Base-by-base conservation (phyloP, 1,140 invertebrate species). In the Caenorhabditis inopinata region DNA sequence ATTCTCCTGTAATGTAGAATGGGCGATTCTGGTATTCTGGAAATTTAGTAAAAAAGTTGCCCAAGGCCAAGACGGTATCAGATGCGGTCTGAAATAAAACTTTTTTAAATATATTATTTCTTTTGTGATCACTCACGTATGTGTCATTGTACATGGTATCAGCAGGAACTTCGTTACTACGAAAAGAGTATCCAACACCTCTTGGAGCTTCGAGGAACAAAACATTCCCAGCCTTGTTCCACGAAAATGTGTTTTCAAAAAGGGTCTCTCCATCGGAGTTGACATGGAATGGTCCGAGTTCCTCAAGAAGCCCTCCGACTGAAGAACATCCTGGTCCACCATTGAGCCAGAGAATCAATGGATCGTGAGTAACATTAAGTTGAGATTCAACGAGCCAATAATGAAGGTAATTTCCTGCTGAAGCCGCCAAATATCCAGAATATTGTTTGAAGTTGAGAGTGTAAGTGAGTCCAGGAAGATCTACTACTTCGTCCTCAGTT, bases 191-290 rank as follows among this genome's bases (percentile, higher is more conserved):
- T 1, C 91, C 91, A 58, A 91, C 91, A 80, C 90, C 90, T 42
- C 90, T 90, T 68, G 91, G 91, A 5, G 90, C 87, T 82, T 91
- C 91, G 27, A 91, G 78, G 83, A 89, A 91, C 1, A 91, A 42
- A 27, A 96, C 93, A 88, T 94, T 96, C 21, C 74, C 80, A 9
- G 78, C 82, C 74, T 85, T 88, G 81, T 91, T 91, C 91, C 91
- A 91, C 49, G 89, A 87, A 84, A 88, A 91, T 7, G 85, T 78
- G 82, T 91, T 91, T 42, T 86, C 81, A 6, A 84, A 80, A 0
- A 91, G 77, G 12, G 84, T 88, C 49, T 85, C 84, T 12, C 89
- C 89, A 77, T 88, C 84, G 47, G 48, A 25, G 16, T 82, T 84
- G 1, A 89, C 82, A 76, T 83, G 84, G 85, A 89, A 90, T 27